Conservation (phyloP, 1,140 invertebrate genomes). For the Aporrectodea caliginosa region DNA sequence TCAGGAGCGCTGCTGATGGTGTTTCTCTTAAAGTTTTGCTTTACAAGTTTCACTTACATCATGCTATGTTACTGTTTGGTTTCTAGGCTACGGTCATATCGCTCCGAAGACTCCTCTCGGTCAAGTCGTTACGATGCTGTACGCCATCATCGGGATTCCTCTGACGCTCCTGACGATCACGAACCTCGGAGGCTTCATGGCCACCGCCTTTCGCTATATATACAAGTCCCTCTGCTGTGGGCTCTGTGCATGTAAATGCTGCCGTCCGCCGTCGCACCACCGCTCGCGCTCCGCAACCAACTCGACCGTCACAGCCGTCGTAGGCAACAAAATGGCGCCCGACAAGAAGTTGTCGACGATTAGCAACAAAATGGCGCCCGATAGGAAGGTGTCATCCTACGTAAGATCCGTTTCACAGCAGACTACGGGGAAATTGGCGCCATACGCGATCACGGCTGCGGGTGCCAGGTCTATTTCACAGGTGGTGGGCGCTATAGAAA, state of each 20-base stretch:
- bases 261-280: not conserved
- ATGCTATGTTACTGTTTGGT: not conserved
- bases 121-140: constrained; percentile 85
- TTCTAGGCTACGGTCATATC: constrained; percentile 85
- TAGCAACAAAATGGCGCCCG: not conserved
- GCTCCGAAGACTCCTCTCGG: constrained; percentile 81
- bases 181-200: constrained; percentile 85
- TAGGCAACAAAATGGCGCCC: not conserved
- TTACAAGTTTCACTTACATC: no score
- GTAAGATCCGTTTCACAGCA: not conserved
- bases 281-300: not conserved
- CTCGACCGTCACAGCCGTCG: not conserved
- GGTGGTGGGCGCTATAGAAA: no score
- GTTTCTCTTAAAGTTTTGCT: no score
- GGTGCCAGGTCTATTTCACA: not conserved
- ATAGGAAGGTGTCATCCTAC: no score
- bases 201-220: constrained; percentile 88
- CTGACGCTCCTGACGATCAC: constrained; percentile 81
- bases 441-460: not conserved
- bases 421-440: not conserved
- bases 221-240: constrained; percentile 71
- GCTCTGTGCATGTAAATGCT: constrained; percentile 13
- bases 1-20: no score
- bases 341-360: no score
- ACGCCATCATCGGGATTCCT: constrained; percentile 93